phyloP scores from a whole-genome alignment of 2,888 invertebrate genomes.

The Chirona hameri region DNA sequence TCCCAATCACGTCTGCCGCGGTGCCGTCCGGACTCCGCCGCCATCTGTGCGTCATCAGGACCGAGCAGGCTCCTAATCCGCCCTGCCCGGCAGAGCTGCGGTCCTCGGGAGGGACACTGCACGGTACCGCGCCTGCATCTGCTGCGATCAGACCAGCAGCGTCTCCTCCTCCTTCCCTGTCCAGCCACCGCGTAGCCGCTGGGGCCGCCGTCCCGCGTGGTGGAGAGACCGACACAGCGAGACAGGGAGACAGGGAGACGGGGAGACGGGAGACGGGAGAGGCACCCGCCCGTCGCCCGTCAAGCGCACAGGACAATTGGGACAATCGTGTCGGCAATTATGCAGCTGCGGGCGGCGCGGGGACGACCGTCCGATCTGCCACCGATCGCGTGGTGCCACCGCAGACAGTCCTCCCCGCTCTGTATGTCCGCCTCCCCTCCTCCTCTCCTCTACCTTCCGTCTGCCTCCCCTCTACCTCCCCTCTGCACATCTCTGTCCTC shows the following conservation, averaged over 20 bases:
- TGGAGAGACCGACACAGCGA: too few relatives aligned
- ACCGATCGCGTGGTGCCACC: neutral
- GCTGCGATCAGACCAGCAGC: neutral
- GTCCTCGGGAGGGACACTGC: neutral
- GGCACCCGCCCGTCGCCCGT: neutral
- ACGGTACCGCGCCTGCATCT: neutral
- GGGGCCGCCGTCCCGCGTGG: neutral
- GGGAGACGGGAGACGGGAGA: neutral
- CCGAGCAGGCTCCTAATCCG: neutral
- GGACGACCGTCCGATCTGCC: neutral
- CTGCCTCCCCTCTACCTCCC: too few relatives aligned
- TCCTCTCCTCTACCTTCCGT: neutral
- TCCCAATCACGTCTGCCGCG: neutral
- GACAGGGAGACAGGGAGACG: too few relatives aligned
- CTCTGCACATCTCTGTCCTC: too few relatives aligned
- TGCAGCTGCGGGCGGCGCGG: conserved; percentile 1
- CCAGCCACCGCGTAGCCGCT: neutral
- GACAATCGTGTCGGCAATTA: neutral
- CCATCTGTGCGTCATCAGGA: neutral
- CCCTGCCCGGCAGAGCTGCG: neutral
- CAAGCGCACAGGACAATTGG: neutral
- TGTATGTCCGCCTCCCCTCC: neutral
- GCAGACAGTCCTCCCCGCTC: neutral
- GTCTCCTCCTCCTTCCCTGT: neutral
- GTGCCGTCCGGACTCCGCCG: neutral